Conservation (phyloP, 2,797 vertebrate species). For the Acipenser transmontanus region DNA sequence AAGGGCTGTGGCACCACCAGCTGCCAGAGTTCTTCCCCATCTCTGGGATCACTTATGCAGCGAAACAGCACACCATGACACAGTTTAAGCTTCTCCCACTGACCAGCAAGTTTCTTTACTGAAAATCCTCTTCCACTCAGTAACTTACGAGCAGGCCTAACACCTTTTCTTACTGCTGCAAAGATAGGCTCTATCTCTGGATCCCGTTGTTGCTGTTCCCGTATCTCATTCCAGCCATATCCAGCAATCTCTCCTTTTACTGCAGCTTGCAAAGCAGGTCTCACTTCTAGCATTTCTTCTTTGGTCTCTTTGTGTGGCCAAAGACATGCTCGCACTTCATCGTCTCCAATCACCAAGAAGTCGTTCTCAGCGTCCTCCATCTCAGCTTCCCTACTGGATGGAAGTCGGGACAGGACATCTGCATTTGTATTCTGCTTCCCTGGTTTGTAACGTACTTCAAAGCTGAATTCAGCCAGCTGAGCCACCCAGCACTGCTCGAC, state of each 20-base stretch:
- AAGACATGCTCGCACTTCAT: conserved; percentile 12
- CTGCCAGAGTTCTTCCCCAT: conserved; percentile 15
- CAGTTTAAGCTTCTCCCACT: conserved; percentile 10
- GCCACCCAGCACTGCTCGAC: no score
- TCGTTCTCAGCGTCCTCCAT: conserved; percentile 3
- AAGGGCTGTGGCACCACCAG: not conserved
- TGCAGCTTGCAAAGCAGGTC: not conserved
- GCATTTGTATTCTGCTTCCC: no score
- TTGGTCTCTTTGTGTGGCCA: conserved; percentile 1
- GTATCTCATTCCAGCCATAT: conserved; percentile 16
- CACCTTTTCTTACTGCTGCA: not conserved
- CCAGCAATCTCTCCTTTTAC: not conserved
- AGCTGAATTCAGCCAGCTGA: no score
- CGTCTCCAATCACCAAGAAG: conserved; percentile 7
- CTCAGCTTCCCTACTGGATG: no score
- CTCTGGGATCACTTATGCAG: conserved; percentile 1
- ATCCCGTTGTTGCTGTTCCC: conserved; percentile 9
- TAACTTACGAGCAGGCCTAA: not conserved
- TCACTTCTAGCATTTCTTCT: no score
- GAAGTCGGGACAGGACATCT: no score
- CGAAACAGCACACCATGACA: conserved; percentile 10
- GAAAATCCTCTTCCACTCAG: not conserved
- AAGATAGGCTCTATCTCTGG: not conserved
- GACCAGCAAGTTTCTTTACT: not conserved
- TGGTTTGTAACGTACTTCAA: no score